Conservation (phyloP, 30 jellyfish, hydroid and myxozoan genomes). For the Nemopilema nomurai region DNA sequence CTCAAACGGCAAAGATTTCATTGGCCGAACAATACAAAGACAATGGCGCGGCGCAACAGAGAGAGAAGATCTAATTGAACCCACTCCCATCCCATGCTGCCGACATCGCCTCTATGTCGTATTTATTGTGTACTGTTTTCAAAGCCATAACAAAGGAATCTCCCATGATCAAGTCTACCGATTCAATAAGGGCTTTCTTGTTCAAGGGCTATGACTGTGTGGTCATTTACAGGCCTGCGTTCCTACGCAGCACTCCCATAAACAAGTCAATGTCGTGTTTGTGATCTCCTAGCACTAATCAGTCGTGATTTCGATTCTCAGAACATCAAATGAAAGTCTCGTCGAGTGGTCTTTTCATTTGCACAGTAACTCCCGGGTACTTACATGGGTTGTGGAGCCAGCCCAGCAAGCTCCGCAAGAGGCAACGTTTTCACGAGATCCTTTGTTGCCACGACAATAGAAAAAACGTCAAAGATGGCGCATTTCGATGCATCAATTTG, state of each 20-base stretch:
- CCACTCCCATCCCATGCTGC: slow-evolving; percentile 78
- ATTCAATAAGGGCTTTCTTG: slow-evolving; percentile 50
- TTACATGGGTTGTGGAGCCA: slow-evolving; percentile 62
- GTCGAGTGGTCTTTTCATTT: slow-evolving; percentile 35
- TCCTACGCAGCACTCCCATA: slow-evolving; percentile 53
- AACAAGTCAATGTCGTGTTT: slow-evolving; percentile 51
- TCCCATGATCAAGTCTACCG: slow-evolving; percentile 73
- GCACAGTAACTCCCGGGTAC: slow-evolving; percentile 35
- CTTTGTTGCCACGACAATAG: slow-evolving; percentile 41
- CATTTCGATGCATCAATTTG: slow-evolving; percentile 10
- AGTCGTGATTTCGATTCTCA: slow-evolving; percentile 39
- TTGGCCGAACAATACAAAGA: slow-evolving; percentile 55
- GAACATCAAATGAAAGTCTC: slow-evolving; percentile 24
- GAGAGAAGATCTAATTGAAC: slow-evolving; percentile 75
- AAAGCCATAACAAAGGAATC: slow-evolving; percentile 47
- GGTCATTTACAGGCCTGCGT: slow-evolving; percentile 59
- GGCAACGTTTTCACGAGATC: slow-evolving; percentile 31
- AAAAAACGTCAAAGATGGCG: slow-evolving; percentile 17
- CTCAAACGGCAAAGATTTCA: slow-evolving; percentile 67
- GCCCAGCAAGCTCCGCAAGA: slow-evolving; percentile 53
- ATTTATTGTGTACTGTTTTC: slow-evolving; percentile 53
- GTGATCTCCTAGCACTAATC: slow-evolving; percentile 37
- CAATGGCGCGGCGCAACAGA: slow-evolving; percentile 74
- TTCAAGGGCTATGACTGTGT: slow-evolving; percentile 64
- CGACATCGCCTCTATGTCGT: slow-evolving; percentile 79